A percentile compares a stretch with the other conserved stretches of the same genome.
phyloP scores from a whole-genome alignment of 1,140 invertebrate genomes.

The Cecropterus lyciades region DNA sequence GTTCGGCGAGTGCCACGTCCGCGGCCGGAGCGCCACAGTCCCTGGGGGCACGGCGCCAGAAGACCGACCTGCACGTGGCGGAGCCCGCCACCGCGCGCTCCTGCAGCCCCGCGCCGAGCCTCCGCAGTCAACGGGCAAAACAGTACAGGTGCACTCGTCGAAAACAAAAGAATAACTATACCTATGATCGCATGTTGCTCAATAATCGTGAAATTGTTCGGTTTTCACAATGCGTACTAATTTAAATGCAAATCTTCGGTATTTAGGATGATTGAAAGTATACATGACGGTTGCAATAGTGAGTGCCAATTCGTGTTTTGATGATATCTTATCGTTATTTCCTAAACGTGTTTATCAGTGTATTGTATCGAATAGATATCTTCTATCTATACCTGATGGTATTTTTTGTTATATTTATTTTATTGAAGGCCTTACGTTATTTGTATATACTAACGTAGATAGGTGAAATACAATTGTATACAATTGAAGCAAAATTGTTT shows the following conservation, averaged over 20 bases:
- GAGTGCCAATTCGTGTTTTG: slow-evolving; percentile 8
- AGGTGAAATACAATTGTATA: background rate
- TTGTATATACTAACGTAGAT: background rate
- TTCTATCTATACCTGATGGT: background rate
- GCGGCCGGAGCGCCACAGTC: slow-evolving; percentile 46
- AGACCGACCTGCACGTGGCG: slow-evolving; percentile 80
- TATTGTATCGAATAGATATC: slow-evolving; percentile 1
- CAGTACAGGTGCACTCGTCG: slow-evolving; percentile 73
- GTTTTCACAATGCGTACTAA: slow-evolving; percentile 29
- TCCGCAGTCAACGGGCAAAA: slow-evolving; percentile 75
- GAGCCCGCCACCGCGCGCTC: slow-evolving; percentile 66
- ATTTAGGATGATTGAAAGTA: slow-evolving; percentile 13
- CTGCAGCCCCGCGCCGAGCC: slow-evolving; percentile 68
- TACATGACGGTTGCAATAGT: slow-evolving; percentile 6
- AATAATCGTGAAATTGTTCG: slow-evolving; percentile 16
- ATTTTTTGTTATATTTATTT: slow-evolving; percentile 6
- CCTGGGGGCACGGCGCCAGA: slow-evolving; percentile 75
- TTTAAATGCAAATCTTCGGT: slow-evolving; percentile 18
- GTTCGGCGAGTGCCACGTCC: slow-evolving; percentile 64
- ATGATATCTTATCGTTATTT: slow-evolving; percentile 11
- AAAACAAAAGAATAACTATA: slow-evolving; percentile 13
- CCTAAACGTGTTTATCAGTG: slow-evolving; percentile 10
- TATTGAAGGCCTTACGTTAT: slow-evolving; percentile 11
- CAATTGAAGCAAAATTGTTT: background rate
- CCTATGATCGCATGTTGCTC: slow-evolving; percentile 26